These are phyloP conservation scores for Norana najaformis DNA, from an alignment of 2,888 invertebrate species.

Conservation along the genomic window DNA sequence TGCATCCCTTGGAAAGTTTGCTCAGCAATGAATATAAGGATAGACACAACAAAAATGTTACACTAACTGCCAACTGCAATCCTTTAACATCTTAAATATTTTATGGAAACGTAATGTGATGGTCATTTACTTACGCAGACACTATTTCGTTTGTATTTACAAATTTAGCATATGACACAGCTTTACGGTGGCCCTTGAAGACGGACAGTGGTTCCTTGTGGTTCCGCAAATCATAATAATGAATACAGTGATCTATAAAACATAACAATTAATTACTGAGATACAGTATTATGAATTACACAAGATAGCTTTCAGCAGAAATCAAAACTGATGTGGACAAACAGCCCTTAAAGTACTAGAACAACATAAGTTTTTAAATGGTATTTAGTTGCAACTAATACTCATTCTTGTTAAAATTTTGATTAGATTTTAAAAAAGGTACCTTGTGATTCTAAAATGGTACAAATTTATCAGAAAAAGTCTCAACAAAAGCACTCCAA, in stretches of 20 bases:
- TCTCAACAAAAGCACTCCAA: neutral
- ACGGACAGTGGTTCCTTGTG: slow-evolving; percentile 79
- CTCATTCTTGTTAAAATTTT: neutral
- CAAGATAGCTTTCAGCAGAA: neutral
- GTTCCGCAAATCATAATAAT: slow-evolving; percentile 88
- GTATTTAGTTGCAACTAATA: neutral
- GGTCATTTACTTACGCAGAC: slow-evolving; percentile 71
- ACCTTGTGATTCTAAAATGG: too few relatives aligned
- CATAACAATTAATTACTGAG: neutral
- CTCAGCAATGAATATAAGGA: neutral
- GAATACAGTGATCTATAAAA: slow-evolving; percentile 82
- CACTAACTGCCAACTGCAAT: too few relatives aligned
- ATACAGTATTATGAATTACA: neutral
- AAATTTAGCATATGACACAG: slow-evolving; percentile 91
- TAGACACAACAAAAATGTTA: neutral
- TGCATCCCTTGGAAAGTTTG: neutral
- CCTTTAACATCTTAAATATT: neutral
- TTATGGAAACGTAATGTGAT: neutral
- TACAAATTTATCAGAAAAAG: neutral
- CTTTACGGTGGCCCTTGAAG: slow-evolving; percentile 87
- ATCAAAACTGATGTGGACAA: neutral
- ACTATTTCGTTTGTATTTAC: slow-evolving; percentile 82
- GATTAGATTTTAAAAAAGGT: neutral
- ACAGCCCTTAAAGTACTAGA: neutral
- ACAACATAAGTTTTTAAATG: neutral